phyloP scores from a whole-genome alignment of 2,888 invertebrate genomes.

The Tuberolachnus salignus region DNA sequence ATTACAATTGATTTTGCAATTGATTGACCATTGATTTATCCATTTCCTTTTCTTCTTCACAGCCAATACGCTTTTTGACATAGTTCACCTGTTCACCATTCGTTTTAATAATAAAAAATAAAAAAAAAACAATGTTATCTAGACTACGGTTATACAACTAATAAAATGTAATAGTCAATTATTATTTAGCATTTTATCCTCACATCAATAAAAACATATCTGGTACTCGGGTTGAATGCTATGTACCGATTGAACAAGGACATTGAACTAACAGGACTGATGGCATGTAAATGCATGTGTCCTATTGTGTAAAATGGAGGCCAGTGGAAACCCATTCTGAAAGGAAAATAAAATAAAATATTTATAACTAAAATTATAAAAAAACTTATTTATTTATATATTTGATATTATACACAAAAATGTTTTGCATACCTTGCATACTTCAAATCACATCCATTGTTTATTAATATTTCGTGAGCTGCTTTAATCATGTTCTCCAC shows the following conservation, averaged over 20 bases:
- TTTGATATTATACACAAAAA: too few relatives aligned
- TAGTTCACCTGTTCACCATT: conserved; percentile 25
- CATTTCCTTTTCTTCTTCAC: neutral
- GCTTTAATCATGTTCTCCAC: conserved; percentile 72
- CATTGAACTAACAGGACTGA: conserved; percentile 80
- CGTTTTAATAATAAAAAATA: too few relatives aligned
- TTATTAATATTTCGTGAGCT: conserved; percentile 65
- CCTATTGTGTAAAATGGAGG: conserved; percentile 84
- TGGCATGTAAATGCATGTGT: conserved; percentile 86
- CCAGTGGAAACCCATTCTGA: conserved; percentile 83
- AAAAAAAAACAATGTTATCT: neutral
- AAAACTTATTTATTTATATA: too few relatives aligned
- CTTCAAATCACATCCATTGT: conserved; percentile 64
- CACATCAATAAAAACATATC: conserved; percentile 38
- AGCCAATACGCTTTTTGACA: conserved; percentile 21
- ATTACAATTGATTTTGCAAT: neutral
- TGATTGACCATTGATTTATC: neutral
- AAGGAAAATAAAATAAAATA: conserved; percentile 20
- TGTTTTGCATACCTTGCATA: conserved; percentile 60
- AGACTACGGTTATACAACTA: neutral
- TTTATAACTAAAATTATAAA: conserved; percentile 18
- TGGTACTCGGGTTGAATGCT: conserved; percentile 41
- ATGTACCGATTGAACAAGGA: conserved; percentile 58
- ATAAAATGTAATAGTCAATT: neutral
- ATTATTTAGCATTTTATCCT: neutral